phyloP scores from a whole-genome alignment of 2,888 invertebrate genomes.

The Nemapogon koenigi region DNA sequence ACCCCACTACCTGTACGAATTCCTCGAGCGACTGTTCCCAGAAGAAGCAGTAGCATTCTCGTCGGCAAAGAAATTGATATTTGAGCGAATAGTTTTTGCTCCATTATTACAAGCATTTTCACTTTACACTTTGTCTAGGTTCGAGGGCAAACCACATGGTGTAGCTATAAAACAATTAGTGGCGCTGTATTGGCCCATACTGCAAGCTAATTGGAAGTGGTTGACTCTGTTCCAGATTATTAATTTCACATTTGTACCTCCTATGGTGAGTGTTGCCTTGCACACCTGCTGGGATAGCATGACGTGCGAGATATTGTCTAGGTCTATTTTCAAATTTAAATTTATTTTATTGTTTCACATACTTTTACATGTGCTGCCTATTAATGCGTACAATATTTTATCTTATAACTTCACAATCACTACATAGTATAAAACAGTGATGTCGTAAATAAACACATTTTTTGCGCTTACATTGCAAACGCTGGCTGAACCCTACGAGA shows the following conservation, averaged over 20 bases:
- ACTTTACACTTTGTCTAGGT: slow-evolving; percentile 74
- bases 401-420: no score
- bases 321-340: no score
- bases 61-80: slow-evolving; percentile 67
- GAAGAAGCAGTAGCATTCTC: slow-evolving; percentile 62
- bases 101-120: slow-evolving; percentile 77
- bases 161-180: slow-evolving; percentile 68
- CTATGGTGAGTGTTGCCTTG: slow-evolving; percentile 67
- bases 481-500: no score
- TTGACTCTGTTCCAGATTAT: slow-evolving; percentile 76
- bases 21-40: slow-evolving; percentile 67
- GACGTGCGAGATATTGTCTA: no score
- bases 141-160: slow-evolving; percentile 77
- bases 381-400: no score
- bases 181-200: slow-evolving; percentile 69
- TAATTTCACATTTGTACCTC: slow-evolving; percentile 78
- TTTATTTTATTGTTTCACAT: no score
- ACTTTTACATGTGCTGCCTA: no score
- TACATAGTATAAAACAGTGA: no score
- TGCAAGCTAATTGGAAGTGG: slow-evolving; percentile 80
- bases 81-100: slow-evolving; percentile 76
- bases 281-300: no score
- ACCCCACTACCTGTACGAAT: slow-evolving; percentile 78
- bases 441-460: no score
- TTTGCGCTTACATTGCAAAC: no score